Percentiles rank a stretch among this genome's conserved stretches.
These are phyloP conservation scores for Goniozus legneri DNA, from an alignment of 1,140 invertebrate species.

Conservation along the genomic window DNA sequence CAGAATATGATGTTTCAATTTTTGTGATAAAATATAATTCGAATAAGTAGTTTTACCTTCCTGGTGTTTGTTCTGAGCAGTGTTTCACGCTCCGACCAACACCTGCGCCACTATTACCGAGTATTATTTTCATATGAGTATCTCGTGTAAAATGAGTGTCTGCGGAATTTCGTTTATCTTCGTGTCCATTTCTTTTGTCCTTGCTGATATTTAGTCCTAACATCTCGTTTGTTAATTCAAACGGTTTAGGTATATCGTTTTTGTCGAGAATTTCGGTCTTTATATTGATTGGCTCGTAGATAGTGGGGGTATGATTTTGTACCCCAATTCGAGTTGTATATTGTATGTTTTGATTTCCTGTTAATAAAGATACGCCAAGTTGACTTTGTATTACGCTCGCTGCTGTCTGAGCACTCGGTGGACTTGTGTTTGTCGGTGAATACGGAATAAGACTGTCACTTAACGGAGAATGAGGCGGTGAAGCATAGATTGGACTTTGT, in stretches of 20 bases:
- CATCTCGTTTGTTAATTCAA: conserved; percentile 52
- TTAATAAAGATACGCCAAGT: conserved; percentile 44
- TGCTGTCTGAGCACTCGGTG: conserved; percentile 48
- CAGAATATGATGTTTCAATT: background rate
- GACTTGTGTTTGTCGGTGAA: conserved; percentile 50
- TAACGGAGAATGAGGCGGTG: conserved; percentile 78
- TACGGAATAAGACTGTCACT: conserved; percentile 61
- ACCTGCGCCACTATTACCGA: conserved; percentile 63
- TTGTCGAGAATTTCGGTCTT: conserved; percentile 47
- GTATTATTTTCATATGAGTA: conserved; percentile 86
- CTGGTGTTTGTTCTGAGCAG: conserved; percentile 39
- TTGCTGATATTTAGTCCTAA: conserved; percentile 40
- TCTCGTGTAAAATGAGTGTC: conserved; percentile 75
- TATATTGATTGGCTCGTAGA: conserved; percentile 51
- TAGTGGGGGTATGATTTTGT: conserved; percentile 43
- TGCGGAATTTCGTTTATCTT: conserved; percentile 50
- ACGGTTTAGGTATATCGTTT: conserved; percentile 39
- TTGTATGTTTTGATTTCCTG: conserved; percentile 45
- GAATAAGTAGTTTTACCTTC: conserved; percentile 36
- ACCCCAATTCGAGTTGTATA: conserved; percentile 42
- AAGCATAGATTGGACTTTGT: conserved; percentile 78
- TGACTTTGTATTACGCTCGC: conserved; percentile 50
- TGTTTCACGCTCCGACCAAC: conserved; percentile 54
- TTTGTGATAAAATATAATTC: background rate
- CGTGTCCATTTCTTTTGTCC: conserved; percentile 39